Conservation (phyloP, 2,888 invertebrate species). For the Muscina levida region DNA sequence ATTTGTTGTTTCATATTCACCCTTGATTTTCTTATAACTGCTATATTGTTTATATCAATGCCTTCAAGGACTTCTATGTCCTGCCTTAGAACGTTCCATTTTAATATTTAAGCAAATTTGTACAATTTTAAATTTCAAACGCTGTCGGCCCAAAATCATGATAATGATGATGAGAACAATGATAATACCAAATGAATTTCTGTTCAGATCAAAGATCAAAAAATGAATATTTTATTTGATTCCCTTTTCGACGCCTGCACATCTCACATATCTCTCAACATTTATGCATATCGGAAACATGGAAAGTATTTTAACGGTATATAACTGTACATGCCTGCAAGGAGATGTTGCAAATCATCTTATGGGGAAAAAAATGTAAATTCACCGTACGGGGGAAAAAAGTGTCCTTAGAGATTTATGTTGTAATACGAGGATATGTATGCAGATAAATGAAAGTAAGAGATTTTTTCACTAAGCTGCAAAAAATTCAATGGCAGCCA, state of each 20-base stretch:
- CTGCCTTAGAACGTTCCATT: no score
- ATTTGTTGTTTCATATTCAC: no score
- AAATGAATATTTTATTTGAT: constrained; percentile 79
- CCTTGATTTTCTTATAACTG: no score
- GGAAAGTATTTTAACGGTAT: constrained; percentile 74
- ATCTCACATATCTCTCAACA: constrained; percentile 48
- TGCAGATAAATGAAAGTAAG: constrained; percentile 29
- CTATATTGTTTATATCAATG: no score
- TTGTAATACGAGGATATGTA: constrained; percentile 56
- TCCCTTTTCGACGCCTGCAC: constrained; percentile 59
- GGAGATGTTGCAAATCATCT: no score
- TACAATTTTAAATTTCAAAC: constrained; percentile 9
- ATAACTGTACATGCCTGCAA: constrained; percentile 43
- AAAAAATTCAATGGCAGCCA: not conserved
- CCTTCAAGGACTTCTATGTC: no score
- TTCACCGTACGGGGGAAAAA: not conserved
- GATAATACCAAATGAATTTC: constrained; percentile 72
- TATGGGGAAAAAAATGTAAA: constrained; percentile 22
- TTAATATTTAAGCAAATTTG: not conserved
- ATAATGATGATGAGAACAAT: constrained; percentile 19
- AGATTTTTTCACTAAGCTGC: not conserved
- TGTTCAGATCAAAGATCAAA: constrained; percentile 78
- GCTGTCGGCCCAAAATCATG: constrained; percentile 7
- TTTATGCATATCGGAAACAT: constrained; percentile 67
- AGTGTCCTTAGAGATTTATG: constrained; percentile 61